Evolutionary conservation across 2,888 invertebrate genomes (phyloP), one percentile per base, ranked within the genome.

Genomic region (Ichneumoninae sp.): DNA sequence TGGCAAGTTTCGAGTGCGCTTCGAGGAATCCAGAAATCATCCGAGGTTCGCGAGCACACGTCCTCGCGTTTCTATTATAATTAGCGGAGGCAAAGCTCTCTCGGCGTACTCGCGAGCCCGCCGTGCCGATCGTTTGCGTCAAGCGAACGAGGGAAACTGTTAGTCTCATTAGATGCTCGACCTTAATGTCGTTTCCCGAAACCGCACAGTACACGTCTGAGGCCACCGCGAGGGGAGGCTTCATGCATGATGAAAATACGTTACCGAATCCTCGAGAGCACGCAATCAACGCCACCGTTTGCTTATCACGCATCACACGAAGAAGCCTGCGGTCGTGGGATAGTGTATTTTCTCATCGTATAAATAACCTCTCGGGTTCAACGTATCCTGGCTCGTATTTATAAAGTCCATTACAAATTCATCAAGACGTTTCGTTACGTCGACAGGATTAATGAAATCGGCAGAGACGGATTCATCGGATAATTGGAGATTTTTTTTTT

Each of bases 211-310:
- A 66, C 19, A 78, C 16, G 60, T 77, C 76, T 72, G 83, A 30
- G 69, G 70, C 52, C 13, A 40, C 62, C 62, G 26, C 30, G 62
- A 52, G 40, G 68, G 13, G 50, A 75, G 16, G n/a, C 54, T 40
- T 66, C 16, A 36, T 13, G 36, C 26, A 47, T 19, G 74, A 79
- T 54, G 65, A 70, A 75, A 80, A 76, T 62, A 62, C 76, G 70
- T 54, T 71, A 52, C 50, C 75, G 40, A 76, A 71, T 80, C 60
- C 80, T 47, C 71, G 62, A 50, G 68, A 54, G 40, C 83, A 80
- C 72, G 80, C 83, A 83, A 80, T 83, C 83, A 83, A 80, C 83
- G 80, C 60, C 71, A 33, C 33, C 44, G 52, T 75, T 50, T 7
- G n/a, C 33, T 77, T 60, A 44, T 44, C 68, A 66, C 57, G 68